phyloP scores from a whole-genome alignment of 2,113 vertebrate species.

The Sylvietta virens region DNA sequence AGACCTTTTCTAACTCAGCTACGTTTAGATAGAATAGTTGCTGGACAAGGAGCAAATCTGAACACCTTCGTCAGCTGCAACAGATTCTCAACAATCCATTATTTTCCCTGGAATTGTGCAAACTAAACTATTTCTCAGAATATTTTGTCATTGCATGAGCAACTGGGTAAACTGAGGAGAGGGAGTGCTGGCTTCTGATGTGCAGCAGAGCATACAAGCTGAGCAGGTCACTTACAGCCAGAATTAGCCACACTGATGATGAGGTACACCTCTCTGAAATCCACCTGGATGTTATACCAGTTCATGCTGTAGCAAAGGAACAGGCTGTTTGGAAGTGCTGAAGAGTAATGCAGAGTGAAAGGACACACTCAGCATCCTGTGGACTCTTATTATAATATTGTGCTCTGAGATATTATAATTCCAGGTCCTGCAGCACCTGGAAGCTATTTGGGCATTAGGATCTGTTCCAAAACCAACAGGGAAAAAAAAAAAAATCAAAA shows the following conservation, averaged over 20 bases:
- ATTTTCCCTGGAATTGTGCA: not conserved
- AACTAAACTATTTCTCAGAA: not conserved
- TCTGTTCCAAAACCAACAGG: not conserved
- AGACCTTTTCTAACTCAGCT: not conserved
- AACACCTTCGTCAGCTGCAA: not conserved
- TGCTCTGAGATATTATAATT: not conserved
- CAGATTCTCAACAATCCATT: not conserved
- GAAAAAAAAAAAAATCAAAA: not conserved
- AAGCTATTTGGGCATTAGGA: not conserved
- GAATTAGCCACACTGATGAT: not conserved
- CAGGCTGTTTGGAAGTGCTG: not conserved
- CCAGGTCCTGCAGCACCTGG: not conserved
- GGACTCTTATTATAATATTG: not conserved
- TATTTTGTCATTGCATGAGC: not conserved
- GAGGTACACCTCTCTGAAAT: not conserved
- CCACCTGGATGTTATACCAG: accelerated
- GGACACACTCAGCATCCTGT: not conserved
- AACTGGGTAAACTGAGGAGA: not conserved
- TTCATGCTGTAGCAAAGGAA: not conserved
- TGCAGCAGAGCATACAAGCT: not conserved
- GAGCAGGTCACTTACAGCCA: not conserved
- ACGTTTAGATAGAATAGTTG: not conserved
- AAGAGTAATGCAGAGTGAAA: not conserved
- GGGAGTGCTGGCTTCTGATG: not conserved
- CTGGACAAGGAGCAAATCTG: not conserved